These are phyloP conservation scores for Zeus faber DNA, from an alignment of 2,113 vertebrate species.

Conservation along the genomic window DNA sequence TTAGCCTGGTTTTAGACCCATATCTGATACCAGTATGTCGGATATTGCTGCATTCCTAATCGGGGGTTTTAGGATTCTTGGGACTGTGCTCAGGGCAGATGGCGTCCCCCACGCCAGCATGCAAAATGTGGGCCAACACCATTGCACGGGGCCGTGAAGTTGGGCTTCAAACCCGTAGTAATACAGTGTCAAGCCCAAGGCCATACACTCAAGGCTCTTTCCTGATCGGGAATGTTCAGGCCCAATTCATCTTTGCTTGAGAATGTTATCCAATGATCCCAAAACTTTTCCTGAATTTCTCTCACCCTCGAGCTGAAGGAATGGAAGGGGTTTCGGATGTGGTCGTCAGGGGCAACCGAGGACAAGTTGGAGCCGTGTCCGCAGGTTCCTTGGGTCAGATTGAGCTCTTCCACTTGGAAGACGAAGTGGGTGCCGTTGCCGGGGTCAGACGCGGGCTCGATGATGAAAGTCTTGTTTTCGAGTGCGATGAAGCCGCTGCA, in stretches of 20 bases:
- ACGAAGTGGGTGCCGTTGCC: conserved; percentile 75
- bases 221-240: too few species aligned
- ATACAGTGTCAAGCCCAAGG: too few species aligned
- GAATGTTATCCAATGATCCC: conserved; percentile 1
- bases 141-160: too few species aligned
- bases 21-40: too few species aligned
- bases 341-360: conserved; percentile 31
- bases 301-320: conserved; percentile 80
- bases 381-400: conserved; percentile 77
- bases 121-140: too few species aligned
- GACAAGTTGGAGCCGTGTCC: conserved; percentile 79
- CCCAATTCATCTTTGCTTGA: too few species aligned
- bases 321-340: conserved; percentile 48
- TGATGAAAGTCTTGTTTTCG: conserved; percentile 82
- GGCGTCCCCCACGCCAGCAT: conserved; percentile 43
- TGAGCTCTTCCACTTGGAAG: conserved; percentile 77
- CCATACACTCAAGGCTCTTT: too few species aligned
- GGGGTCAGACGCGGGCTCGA: conserved; percentile 79
- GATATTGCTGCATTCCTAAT: too few species aligned
- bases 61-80: conserved; percentile 29
- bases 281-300: too few species aligned
- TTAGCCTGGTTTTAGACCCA: too few species aligned
- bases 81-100: conserved; percentile 48
- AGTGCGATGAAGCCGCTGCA: conserved; percentile 87
- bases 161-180: too few species aligned